Percentiles rank a stretch among this genome's conserved stretches.
phyloP scores from a whole-genome alignment of 2,797 vertebrate genomes.

The Varecia variegata region DNA sequence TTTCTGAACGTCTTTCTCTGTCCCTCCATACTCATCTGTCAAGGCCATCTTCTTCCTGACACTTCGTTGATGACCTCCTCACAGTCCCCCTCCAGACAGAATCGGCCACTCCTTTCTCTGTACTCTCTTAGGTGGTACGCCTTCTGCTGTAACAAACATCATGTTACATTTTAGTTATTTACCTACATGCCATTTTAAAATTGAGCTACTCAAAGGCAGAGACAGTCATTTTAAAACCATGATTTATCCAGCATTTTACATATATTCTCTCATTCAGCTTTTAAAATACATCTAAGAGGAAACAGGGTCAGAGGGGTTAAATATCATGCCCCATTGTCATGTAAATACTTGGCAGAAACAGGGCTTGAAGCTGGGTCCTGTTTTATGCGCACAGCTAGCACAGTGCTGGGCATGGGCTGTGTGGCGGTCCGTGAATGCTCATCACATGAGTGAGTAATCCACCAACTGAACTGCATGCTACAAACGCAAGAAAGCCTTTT shows the following conservation, averaged over 20 bases:
- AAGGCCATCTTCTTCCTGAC: neutral
- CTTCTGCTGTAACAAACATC: neutral
- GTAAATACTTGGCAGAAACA: constrained; percentile 35
- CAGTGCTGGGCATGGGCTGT: neutral
- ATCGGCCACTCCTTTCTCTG: neutral
- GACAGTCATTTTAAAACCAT: neutral
- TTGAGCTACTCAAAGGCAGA: neutral
- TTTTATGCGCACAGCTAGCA: neutral
- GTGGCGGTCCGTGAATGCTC: neutral
- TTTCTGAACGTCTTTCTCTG: neutral
- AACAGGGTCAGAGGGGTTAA: constrained; percentile 3
- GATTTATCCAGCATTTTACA: neutral
- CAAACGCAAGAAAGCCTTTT: neutral
- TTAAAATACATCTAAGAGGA: neutral
- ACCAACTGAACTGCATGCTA: neutral
- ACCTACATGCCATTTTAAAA: neutral
- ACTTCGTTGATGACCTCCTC: neutral
- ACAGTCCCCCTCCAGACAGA: neutral
- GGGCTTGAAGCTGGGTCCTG: constrained; percentile 22
- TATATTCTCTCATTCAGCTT: neutral
- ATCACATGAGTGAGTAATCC: neutral
- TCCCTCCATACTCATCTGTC: neutral
- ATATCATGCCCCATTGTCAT: neutral
- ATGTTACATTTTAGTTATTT: neutral
- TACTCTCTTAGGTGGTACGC: neutral